Percentiles rank a stretch among this genome's conserved stretches.
phyloP scores from a whole-genome alignment of 1,140 invertebrate genomes.

The Drosophila suzukii region DNA sequence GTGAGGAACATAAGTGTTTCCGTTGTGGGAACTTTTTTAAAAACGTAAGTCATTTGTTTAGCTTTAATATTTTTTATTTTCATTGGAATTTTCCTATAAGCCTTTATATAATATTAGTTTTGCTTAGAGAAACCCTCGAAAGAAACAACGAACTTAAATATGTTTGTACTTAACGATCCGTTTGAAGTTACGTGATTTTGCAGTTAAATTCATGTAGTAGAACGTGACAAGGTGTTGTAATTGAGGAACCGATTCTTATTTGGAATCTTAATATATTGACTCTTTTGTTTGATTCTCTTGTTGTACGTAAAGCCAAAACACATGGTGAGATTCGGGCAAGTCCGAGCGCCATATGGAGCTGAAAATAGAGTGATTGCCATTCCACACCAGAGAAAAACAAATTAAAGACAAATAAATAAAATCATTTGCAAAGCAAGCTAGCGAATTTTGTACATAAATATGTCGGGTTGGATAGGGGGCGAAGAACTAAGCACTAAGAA shows the following conservation, averaged over 20 bases:
- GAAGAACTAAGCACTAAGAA: constrained; percentile 14
- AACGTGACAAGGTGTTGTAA: constrained; percentile 29
- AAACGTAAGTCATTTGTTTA: not conserved
- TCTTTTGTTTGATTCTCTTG: constrained; percentile 1
- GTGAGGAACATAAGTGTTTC: not conserved
- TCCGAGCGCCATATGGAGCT: constrained; percentile 36
- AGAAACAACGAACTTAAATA: not conserved
- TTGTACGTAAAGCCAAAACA: constrained; percentile 7
- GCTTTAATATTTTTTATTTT: no score
- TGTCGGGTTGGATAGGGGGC: constrained; percentile 28
- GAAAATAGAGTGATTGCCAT: constrained; percentile 51
- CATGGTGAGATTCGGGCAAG: constrained; percentile 11
- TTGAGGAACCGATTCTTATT: not conserved
- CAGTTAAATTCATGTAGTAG: constrained; percentile 2
- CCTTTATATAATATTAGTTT: not conserved
- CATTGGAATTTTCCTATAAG: not conserved
- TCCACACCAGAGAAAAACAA: constrained; percentile 38
- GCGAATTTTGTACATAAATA: constrained; percentile 37
- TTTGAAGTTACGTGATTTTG: constrained; percentile 29
- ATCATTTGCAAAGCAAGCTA: constrained; percentile 20
- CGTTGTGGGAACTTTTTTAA: not conserved
- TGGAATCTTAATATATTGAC: constrained; percentile 11
- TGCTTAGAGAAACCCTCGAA: not conserved
- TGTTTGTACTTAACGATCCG: not conserved
- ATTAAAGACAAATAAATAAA: constrained; percentile 49